These are phyloP conservation scores for Electrona antarctica DNA, from an alignment of 2,113 vertebrate genomes.

Conservation along the genomic window DNA sequence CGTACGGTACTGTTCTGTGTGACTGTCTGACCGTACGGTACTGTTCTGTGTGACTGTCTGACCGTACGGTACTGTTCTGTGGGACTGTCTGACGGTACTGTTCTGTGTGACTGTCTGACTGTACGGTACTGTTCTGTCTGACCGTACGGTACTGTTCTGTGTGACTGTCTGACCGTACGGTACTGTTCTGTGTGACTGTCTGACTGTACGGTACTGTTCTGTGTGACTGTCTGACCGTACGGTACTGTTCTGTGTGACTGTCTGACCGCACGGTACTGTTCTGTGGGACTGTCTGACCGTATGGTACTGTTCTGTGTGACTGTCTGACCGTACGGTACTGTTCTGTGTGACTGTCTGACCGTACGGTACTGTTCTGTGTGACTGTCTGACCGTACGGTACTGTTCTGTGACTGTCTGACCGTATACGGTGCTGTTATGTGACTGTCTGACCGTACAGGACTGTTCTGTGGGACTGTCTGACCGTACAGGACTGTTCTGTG, in stretches of 20 bases:
- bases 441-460: too few species aligned
- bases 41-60: background rate
- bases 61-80: background rate
- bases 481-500: background rate
- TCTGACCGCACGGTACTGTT: too few species aligned
- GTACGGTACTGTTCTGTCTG: too few species aligned
- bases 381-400: background rate
- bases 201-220: background rate
- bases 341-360: background rate
- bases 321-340: too few species aligned
- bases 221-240: background rate
- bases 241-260: background rate
- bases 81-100: background rate
- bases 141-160: background rate
- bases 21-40: background rate
- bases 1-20: background rate
- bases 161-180: background rate
- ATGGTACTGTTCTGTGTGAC: background rate
- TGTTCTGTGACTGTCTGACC: background rate
- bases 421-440: background rate
- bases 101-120: background rate
- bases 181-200: background rate
- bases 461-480: background rate
- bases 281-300: background rate
- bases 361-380: background rate